Evolutionary conservation across 2,797 vertebrate genomes (phyloP), one percentile per base, ranked within the genome.

Genomic region (Alca torda): DNA sequence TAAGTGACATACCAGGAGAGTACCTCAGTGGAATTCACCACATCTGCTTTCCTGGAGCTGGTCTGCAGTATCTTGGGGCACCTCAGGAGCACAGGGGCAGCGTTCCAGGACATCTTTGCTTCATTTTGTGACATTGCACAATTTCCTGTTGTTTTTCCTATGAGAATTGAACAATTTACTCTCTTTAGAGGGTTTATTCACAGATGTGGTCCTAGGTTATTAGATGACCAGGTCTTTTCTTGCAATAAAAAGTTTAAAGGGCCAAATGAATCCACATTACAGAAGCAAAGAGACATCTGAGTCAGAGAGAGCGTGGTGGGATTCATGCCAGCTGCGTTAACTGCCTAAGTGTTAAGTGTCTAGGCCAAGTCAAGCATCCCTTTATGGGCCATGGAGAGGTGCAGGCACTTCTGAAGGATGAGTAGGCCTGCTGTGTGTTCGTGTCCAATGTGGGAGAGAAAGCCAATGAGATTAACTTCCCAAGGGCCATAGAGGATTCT

Each of bases 71-170:
- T 56, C 31, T 30, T 60, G 25, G 30, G 30, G 28, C 39, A 77
- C 37, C 56, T 92, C 33, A 89, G 59, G 30, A 95, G 13, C 39
- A 74, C 1, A 64, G 7, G 16, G 39, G 48, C 54, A 82, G 37
- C 24, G 4, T 87, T 88, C 87, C 84, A 95, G 77, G 41, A 61
- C 72, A 79, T 93, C 91, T 81, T 93, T 82, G 41, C 50, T 73
- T 87, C 26, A 74, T 95, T 92, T 90, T 84, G 39, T 89, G 65
- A 48, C 51, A 77, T 91, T 97, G 91, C 84, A 75, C 57, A 96
- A 91, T 90, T 87, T 91, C 48, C 30, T 78, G 41, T 69, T 90
- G 48, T 67, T 96, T 97, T 95, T 74, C 63, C 78, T 90, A 21
- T 45, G 64, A 87, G 16, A 93, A 89, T 91, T 82, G 60, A 85